phyloP scores from a whole-genome alignment of 2,797 vertebrate species.

The Fringilla coelebs region DNA sequence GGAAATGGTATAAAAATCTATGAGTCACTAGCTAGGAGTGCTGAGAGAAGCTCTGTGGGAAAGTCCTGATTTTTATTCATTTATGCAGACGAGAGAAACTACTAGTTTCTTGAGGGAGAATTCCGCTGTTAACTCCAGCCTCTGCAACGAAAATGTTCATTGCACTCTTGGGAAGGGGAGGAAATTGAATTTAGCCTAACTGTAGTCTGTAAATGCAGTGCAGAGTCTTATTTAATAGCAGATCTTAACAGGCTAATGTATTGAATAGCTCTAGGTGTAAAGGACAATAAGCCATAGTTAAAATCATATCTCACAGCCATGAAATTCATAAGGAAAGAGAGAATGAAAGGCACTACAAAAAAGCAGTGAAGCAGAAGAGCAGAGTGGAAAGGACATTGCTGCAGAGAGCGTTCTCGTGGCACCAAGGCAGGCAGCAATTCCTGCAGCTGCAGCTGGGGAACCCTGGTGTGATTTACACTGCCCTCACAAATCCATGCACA shows the following conservation, averaged over 20 bases:
- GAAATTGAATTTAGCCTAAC: background rate
- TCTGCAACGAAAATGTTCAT: background rate
- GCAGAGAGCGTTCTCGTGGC: fast-evolving
- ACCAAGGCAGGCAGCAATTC: background rate
- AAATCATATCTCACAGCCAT: background rate
- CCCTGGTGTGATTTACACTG: background rate
- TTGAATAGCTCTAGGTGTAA: background rate
- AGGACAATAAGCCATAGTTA: background rate
- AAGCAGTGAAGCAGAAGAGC: background rate
- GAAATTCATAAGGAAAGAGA: background rate
- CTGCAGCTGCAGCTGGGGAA: background rate
- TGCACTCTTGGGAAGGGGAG: background rate
- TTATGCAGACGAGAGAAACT: background rate
- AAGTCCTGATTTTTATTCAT: background rate
- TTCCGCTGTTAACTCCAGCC: background rate
- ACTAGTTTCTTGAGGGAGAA: background rate
- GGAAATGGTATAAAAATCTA: background rate
- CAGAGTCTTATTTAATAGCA: background rate
- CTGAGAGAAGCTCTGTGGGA: background rate
- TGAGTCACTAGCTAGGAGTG: background rate
- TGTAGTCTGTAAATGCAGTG: background rate
- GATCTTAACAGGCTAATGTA: background rate
- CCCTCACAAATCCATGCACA: background rate
- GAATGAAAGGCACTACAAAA: background rate
- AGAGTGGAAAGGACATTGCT: background rate